Evolutionary conservation across 1,140 invertebrate species (phyloP).

Genomic region (Diorhabda elongata): DNA sequence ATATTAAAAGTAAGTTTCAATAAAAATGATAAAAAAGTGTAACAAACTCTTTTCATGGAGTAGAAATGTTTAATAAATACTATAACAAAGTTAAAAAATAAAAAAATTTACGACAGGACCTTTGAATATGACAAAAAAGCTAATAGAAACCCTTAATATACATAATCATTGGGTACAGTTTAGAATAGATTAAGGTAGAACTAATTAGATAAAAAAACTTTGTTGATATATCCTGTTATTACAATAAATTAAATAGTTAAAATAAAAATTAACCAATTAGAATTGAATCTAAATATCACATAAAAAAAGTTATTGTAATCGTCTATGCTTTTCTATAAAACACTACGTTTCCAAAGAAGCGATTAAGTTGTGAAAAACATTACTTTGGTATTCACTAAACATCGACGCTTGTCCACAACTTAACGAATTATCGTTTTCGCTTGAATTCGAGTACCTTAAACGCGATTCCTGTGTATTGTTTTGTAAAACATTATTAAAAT

Average conservation of each 20-base stretch:
- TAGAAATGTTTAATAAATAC: too few species aligned
- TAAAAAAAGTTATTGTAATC: conserved; percentile 1
- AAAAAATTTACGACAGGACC: too few species aligned
- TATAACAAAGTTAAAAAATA: too few species aligned
- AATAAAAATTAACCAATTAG: not conserved
- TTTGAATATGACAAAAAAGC: too few species aligned
- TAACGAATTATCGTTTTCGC: conserved; percentile 41
- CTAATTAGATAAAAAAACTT: too few species aligned
- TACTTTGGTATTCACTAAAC: conserved; percentile 56
- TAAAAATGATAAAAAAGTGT: too few species aligned
- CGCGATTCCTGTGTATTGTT: conserved; percentile 31
- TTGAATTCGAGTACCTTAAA: conserved; percentile 28
- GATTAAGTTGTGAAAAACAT: conserved; percentile 57
- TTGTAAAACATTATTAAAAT: conserved; percentile 34
- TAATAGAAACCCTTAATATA: too few species aligned
- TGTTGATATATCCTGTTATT: not conserved
- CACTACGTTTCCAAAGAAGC: conserved; percentile 57
- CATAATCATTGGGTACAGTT: too few species aligned
- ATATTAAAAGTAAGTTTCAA: too few species aligned
- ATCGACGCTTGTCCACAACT: conserved; percentile 58
- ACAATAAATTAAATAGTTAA: not conserved
- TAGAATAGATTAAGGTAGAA: too few species aligned
- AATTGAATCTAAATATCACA: not conserved
- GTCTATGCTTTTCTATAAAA: not conserved
- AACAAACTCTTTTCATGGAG: too few species aligned